Base-by-base conservation (phyloP, 2,888 invertebrate species). In the Lucinisca nassula region DNA sequence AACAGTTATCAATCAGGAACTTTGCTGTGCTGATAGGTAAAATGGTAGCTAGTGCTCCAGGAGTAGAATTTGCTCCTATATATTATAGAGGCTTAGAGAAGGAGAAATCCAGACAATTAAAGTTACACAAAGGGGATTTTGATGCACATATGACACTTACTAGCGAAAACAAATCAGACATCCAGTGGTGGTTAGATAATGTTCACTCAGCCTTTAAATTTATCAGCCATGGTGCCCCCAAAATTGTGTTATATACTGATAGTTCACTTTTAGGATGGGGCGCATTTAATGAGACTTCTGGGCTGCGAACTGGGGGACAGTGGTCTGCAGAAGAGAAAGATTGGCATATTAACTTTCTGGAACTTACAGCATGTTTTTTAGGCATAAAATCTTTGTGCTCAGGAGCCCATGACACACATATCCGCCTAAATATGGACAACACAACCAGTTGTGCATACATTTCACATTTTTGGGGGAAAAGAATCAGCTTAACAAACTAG, bases 201-300 rank as follows among this genome's bases (percentile, higher is more conserved):
- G 10, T 51, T 4, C 51, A 10, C 2, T 4, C 4, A 4, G 17
- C 4, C 4, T 21, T 6, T n/a, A 51, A 51, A 14, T 4, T 21
- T 3, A 51, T 51, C 8, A 4, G 21, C 8, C 8, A 21, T 14
- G 51, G 32, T 3, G 40, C 37, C 24, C 84, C 82, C 3, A 37
- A 55, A 17, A 45, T 67, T 2, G 77, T 79, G 3, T 37, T 89
- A n/a, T 45, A 51, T n/a, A 74, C 84, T 24, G 90, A 90, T 75
- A 81, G 84, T 49, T 82, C 83, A 24, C n/a, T 12, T 32, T 12
- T 38, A 24, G 88, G 88, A 0, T 90, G 80, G 81, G 86, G 88
- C 4, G 85, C 61, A 30, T 0, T 40, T 38, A 38, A 78, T 61
- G 38, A 61, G 17, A 72, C 82, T 17, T 21, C 17, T n/a, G 61